These are phyloP conservation scores for Hoplias malabaricus DNA, from an alignment of 2,113 vertebrate species.

Conservation along the genomic window DNA sequence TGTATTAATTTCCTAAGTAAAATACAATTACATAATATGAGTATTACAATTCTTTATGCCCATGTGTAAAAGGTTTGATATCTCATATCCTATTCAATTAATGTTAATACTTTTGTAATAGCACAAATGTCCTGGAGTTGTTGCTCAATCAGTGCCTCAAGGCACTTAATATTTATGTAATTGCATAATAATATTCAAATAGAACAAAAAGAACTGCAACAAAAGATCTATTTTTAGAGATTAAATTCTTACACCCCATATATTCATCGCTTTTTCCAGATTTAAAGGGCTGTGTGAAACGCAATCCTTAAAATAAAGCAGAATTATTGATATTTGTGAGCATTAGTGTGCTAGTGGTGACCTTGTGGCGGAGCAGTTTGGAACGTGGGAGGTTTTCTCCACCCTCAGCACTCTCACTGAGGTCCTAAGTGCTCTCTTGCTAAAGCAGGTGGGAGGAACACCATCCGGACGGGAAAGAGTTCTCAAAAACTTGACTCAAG, in stretches of 20 bases:
- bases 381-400: background rate
- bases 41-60: no score
- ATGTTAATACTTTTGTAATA: no score
- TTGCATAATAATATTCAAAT: background rate
- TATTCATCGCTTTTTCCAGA: background rate
- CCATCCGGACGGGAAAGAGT: background rate
- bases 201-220: background rate
- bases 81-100: no score
- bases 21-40: no score
- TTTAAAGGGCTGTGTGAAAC: background rate
- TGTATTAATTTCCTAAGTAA: no score
- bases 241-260: background rate
- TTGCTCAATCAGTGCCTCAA: no score
- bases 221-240: background rate
- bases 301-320: background rate
- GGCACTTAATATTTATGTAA: background rate
- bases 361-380: background rate
- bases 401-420: background rate
- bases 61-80: no score
- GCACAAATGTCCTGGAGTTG: no score
- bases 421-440: background rate
- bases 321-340: background rate
- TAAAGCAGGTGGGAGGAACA: background rate
- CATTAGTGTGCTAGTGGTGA: background rate
- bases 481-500: background rate